A percentile compares a stretch with the other conserved stretches of the same genome.
Conservation (phyloP, 92 coral and sea anemone genomes). For the Porites evermanni region DNA sequence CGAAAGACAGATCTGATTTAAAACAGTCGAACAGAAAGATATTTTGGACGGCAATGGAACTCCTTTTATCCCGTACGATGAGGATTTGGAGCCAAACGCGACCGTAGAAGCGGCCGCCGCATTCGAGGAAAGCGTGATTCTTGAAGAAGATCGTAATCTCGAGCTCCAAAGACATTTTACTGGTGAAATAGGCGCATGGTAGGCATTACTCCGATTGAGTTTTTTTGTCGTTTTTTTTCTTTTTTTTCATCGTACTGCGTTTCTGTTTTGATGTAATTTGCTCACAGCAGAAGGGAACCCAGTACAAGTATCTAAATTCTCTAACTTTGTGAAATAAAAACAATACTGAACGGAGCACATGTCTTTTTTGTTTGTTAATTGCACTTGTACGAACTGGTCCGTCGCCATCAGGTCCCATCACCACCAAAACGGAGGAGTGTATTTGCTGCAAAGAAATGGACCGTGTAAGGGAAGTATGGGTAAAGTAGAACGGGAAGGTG, state of each 20-base stretch:
- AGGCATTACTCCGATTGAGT: conserved; percentile 2
- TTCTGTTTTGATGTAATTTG: background rate
- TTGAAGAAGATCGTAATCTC: conserved; percentile 33
- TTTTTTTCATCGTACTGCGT: background rate
- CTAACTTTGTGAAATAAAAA: background rate
- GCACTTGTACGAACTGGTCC: conserved; percentile 28
- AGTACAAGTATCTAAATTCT: background rate
- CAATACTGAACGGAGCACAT: background rate
- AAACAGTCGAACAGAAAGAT: too few species aligned
- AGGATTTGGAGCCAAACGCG: conserved; percentile 32
- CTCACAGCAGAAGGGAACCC: too few species aligned
- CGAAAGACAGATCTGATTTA: background rate
- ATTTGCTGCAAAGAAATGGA: conserved; percentile 51
- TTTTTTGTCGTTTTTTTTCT: background rate
- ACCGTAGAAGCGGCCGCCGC: conserved; percentile 40
- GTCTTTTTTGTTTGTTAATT: background rate
- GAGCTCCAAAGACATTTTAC: conserved; percentile 22
- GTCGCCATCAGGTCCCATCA: background rate
- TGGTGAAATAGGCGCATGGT: conserved; percentile 44
- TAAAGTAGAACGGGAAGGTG: background rate
- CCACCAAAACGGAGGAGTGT: conserved; percentile 42
- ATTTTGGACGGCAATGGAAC: background rate
- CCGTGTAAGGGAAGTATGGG: conserved; percentile 34
- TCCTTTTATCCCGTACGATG: conserved; percentile 32
- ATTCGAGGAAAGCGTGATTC: conserved; percentile 27